phyloP scores from a whole-genome alignment of 1,140 invertebrate species.

The Teleogryllus occipitalis region DNA sequence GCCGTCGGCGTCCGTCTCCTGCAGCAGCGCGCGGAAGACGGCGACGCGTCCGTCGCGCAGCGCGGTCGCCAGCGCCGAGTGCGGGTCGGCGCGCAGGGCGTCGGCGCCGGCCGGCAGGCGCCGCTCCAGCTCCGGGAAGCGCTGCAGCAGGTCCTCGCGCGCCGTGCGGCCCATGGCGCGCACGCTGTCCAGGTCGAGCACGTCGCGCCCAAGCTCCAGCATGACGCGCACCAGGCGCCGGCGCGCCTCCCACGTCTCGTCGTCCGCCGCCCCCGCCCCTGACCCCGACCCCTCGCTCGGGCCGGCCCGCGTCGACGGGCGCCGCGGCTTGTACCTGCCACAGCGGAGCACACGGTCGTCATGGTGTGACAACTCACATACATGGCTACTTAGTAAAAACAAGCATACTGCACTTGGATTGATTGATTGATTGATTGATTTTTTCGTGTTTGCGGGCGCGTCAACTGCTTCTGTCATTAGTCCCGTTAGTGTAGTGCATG shows the following conservation, averaged over 20 bases:
- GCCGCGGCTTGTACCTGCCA: not conserved
- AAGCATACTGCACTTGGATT: no score
- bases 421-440: no score
- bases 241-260: not conserved
- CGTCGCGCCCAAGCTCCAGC: not conserved
- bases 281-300: not conserved
- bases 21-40: constrained; percentile 40
- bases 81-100: constrained; percentile 32
- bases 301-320: not conserved
- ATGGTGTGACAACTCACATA: no score
- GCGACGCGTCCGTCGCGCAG: constrained; percentile 37
- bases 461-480: no score
- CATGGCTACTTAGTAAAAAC: no score
- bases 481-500: no score
- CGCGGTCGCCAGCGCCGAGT: constrained; percentile 38
- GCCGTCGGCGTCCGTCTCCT: constrained; percentile 32
- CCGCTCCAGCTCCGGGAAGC: not conserved
- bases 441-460: no score
- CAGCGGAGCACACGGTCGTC: no score
- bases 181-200: not conserved
- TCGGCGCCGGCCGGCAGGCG: not conserved
- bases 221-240: not conserved
- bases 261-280: not conserved
- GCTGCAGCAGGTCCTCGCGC: not conserved
- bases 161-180: not conserved